These are phyloP conservation scores for Hesperophylax magnus DNA, from an alignment of 1,140 invertebrate species.

Conservation along the genomic window DNA sequence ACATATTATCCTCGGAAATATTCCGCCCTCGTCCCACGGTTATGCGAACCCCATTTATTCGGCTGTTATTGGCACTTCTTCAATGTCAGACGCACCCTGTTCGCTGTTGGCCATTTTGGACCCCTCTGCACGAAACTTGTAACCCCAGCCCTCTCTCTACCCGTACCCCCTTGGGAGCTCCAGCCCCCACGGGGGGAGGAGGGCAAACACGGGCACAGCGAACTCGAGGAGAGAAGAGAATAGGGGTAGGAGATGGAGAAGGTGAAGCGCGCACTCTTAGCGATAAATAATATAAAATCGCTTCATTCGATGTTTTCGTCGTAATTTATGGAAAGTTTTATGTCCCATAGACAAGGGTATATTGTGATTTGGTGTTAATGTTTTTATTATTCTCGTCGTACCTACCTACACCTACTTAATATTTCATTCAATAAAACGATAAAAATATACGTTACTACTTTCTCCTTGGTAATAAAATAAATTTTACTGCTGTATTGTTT, in stretches of 20 bases:
- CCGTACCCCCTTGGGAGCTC: slow-evolving; percentile 33
- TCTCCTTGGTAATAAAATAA: no score
- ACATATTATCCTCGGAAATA: slow-evolving; percentile 55
- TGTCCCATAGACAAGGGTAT: background rate
- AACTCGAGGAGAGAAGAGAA: background rate
- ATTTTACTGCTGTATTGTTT: no score
- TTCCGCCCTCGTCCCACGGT: slow-evolving; percentile 69
- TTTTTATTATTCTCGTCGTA: slow-evolving; percentile 17
- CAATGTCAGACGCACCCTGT: slow-evolving; percentile 72
- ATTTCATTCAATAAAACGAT: background rate
- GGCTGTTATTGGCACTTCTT: slow-evolving; percentile 73
- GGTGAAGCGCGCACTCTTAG: slow-evolving; percentile 22
- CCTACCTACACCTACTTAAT: background rate
- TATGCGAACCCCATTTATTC: slow-evolving; percentile 69
- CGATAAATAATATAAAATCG: slow-evolving; percentile 52
- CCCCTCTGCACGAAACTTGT: slow-evolving; percentile 24
- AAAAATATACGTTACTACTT: no score
- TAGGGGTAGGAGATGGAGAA: background rate
- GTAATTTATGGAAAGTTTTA: slow-evolving; percentile 46
- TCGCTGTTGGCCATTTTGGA: slow-evolving; percentile 60
- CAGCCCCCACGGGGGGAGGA: slow-evolving; percentile 19
- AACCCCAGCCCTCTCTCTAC: slow-evolving; percentile 60
- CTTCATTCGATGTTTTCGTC: slow-evolving; percentile 47
- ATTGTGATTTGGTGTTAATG: slow-evolving; percentile 41
- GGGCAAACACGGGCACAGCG: background rate